A percentile compares a stretch with the other conserved stretches of the same genome.
These are phyloP conservation scores for Amiota minor DNA, from an alignment of 2,888 invertebrate species.

Conservation along the genomic window DNA sequence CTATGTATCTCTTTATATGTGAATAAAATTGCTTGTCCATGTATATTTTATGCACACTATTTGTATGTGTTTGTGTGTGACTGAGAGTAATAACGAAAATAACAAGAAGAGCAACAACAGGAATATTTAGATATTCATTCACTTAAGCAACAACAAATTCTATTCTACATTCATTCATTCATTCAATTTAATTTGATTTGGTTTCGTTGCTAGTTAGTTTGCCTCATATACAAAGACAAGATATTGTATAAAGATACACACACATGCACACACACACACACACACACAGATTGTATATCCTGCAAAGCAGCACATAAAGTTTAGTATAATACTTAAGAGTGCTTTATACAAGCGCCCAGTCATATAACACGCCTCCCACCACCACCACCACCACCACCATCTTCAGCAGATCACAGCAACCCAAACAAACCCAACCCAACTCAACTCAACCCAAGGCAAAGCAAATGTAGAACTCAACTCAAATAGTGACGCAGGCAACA, in stretches of 20 bases:
- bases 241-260: neutral
- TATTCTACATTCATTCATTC: constrained; percentile 32
- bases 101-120: constrained; percentile 3
- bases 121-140: neutral
- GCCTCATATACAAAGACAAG: neutral
- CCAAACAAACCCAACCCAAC: neutral
- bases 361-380: neutral
- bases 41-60: constrained; percentile 18
- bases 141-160: constrained; percentile 1
- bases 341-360: constrained; percentile 18
- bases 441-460: constrained; percentile 30
- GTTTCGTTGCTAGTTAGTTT: constrained; percentile 33
- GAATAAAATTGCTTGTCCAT: constrained; percentile 6
- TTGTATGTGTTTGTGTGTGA: constrained; percentile 6
- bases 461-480: constrained; percentile 32
- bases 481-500: neutral
- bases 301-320: constrained; percentile 18
- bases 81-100: neutral
- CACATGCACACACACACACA: constrained; percentile 12
- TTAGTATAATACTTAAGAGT: constrained; percentile 25
- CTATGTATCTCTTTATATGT: constrained; percentile 7
- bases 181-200: constrained; percentile 48
- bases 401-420: neutral
- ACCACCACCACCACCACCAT: neutral
- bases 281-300: neutral